Evolutionary conservation across 2,113 vertebrate species (phyloP).

Genomic region (Taxidea taxus): DNA sequence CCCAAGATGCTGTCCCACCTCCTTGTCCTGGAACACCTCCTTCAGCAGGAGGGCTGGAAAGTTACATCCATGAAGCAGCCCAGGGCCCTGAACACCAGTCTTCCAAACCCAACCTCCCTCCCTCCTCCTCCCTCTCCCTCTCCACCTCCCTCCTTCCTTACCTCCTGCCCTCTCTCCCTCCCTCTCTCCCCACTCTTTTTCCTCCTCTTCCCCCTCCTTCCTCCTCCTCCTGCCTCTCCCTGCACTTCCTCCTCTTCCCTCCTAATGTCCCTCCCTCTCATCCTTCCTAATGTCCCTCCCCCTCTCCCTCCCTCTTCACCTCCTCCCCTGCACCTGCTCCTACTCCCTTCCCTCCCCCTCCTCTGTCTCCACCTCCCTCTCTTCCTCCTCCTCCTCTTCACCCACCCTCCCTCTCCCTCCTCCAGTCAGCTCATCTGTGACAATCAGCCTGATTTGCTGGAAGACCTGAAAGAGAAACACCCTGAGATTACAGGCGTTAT

Average conservation of each 20-base stretch:
- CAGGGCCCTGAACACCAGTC: background rate
- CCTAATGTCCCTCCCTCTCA: too few relatives aligned
- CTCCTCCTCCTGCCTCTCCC: background rate
- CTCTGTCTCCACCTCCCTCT: background rate
- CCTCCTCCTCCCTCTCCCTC: background rate
- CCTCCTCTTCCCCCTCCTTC: background rate
- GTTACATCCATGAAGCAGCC: background rate
- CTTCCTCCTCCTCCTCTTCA: background rate
- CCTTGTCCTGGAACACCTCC: background rate
- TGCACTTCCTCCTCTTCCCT: background rate
- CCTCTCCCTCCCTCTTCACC: background rate
- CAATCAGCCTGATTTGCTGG: background rate
- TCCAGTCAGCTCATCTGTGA: background rate
- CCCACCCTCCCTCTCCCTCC: background rate
- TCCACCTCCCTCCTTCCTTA: background rate
- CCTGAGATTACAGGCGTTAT: background rate
- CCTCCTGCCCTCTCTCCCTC: background rate
- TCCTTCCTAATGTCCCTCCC: too few relatives aligned
- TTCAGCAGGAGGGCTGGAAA: background rate
- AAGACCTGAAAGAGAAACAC: background rate
- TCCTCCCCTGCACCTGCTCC: too few relatives aligned
- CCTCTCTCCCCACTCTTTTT: background rate
- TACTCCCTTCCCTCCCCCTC: background rate
- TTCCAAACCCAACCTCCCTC: background rate
- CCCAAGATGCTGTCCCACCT: accelerated